Conservation (phyloP, 2,113 vertebrate species). For the Daboia siamensis region DNA sequence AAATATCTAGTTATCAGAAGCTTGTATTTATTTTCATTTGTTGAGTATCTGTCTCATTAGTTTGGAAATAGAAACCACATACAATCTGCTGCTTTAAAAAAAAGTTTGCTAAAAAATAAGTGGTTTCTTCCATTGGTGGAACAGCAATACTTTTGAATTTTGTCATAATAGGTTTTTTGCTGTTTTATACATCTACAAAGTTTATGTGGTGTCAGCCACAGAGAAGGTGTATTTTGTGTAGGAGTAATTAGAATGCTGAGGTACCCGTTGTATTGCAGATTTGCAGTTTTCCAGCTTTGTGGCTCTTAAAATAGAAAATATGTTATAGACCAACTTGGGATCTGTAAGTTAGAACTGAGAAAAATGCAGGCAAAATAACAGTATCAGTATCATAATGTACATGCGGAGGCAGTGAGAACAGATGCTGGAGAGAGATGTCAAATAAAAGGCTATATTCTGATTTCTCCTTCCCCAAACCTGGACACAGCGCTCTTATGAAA, state of each 20-base stretch:
- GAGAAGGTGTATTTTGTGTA: slow-evolving; percentile 60
- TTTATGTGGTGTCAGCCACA: slow-evolving; percentile 53
- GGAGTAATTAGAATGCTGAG: slow-evolving; percentile 70
- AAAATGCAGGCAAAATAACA: neutral
- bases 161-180: slow-evolving; percentile 50
- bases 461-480: neutral
- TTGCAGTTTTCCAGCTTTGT: slow-evolving; percentile 70
- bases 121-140: slow-evolving; percentile 56
- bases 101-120: slow-evolving; percentile 42
- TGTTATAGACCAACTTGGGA: slow-evolving; percentile 53
- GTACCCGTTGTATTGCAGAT: slow-evolving; percentile 65
- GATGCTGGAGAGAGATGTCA: neutral
- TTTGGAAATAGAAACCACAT: slow-evolving; percentile 55
- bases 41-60: slow-evolving; percentile 48
- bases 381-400: neutral
- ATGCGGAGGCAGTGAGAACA: neutral
- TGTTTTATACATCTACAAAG: slow-evolving; percentile 61
- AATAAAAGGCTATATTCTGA: neutral
- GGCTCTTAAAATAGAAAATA: slow-evolving; percentile 65
- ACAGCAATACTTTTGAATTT: slow-evolving; percentile 59
- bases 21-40: slow-evolving; percentile 19
- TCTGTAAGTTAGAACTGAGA: slow-evolving; percentile 54
- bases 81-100: slow-evolving; percentile 14
- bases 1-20: neutral
- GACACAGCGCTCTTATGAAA: neutral